Base-by-base conservation (phyloP, 2,113 vertebrate species). In the Rousettus leschenaultii region DNA sequence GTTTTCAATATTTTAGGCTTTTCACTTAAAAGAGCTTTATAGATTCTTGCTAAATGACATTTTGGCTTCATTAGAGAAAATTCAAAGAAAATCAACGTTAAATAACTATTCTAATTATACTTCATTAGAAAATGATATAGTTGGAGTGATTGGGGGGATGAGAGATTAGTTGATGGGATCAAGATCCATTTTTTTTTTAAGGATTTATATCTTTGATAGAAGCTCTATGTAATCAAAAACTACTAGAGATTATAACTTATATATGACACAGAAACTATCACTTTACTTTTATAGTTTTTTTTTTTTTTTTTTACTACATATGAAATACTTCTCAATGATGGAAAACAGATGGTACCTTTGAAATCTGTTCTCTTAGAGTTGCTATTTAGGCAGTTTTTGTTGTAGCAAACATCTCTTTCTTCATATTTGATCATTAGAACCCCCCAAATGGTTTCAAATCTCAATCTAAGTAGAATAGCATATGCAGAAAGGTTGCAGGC, bases 61-160 rank as follows among this genome's bases (percentile, higher is more conserved):
- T 92, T 91, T 96, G 80, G 6, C 28, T 35, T 96, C 57, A 45
- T 92, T 40, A 86, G 82, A 88, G 82, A 85, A 80, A 61, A 71
- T 87, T 11, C 15, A 24, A 87, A 82, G 40, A 86, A 88, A 91
- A 82, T n/a, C n/a, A 55, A 40, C 21, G 12, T 86, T 80, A 45
- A 80, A 87, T 35, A 78, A 33, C 53, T 77, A 13, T 74, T 86
- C 35, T 94, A 22, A 5, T 63, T 78, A 33, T 7, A 61, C 66
- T 87, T 86, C 18, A 35, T 65, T 84, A 59, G 43, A 45, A 11
- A 91, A 59, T 80, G 53, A 40, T 38, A 48, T 11, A 43, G 11
- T 53, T n/a, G 59, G 77, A 15, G 38, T 63, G 18, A 40, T n/a
- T 93, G 10, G 51, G 4, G 16, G 28, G n/a, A 16, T 14, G 13